Percentiles rank a stretch among this genome's conserved stretches.
phyloP scores from a whole-genome alignment of 2,113 vertebrate genomes.

The Gobiocypris rarus region DNA sequence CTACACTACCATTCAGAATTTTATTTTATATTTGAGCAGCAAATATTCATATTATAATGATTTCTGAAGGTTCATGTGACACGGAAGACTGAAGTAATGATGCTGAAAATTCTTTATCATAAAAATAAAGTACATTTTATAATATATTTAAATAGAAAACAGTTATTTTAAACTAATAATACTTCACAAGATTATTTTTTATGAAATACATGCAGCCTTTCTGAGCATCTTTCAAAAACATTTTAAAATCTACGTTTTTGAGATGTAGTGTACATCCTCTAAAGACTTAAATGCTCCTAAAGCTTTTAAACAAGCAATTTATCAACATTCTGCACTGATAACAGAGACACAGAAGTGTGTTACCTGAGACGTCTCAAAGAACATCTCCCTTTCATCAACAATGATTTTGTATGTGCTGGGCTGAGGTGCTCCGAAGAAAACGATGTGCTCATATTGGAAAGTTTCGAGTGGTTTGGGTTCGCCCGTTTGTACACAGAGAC shows the following conservation, averaged over 20 bases:
- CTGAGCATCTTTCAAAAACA: not conserved
- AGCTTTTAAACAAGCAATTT: not conserved
- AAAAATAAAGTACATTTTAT: too few relatives aligned
- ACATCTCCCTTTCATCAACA: slow-evolving; percentile 93
- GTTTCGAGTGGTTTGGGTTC: slow-evolving; percentile 90
- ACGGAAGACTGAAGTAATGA: too few relatives aligned
- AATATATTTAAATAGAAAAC: too few relatives aligned
- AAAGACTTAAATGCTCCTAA: not conserved
- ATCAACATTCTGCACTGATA: not conserved
- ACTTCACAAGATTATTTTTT: too few relatives aligned
- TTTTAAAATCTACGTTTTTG: not conserved
- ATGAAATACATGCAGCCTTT: not conserved
- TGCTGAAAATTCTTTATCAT: too few relatives aligned
- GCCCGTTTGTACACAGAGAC: slow-evolving; percentile 90
- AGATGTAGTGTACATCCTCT: not conserved
- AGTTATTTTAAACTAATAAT: too few relatives aligned
- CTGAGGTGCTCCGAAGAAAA: slow-evolving; percentile 90
- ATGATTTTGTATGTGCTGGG: slow-evolving; percentile 92
- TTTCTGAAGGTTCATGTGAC: too few relatives aligned
- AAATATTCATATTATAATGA: too few relatives aligned
- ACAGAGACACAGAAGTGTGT: slow-evolving; percentile 15
- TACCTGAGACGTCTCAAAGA: slow-evolving; percentile 89
- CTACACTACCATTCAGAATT: not conserved
- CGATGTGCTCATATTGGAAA: slow-evolving; percentile 91
- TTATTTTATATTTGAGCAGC: too few relatives aligned